Conservation (phyloP, 2,888 invertebrate genomes). For the Hemistola chrysoprasaria region DNA sequence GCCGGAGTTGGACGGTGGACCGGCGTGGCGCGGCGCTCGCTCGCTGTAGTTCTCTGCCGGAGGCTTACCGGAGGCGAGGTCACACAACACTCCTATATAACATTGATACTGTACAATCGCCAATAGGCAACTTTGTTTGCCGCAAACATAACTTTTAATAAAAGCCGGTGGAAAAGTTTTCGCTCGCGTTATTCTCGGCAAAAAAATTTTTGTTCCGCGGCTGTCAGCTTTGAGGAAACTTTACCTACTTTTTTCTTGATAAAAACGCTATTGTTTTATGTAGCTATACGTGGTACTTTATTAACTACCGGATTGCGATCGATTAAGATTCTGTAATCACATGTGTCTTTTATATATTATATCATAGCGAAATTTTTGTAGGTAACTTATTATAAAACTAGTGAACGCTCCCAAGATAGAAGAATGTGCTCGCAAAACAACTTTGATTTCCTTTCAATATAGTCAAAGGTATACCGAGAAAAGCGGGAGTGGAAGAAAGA, state of each 20-base stretch:
- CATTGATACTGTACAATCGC: conserved; percentile 39
- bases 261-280: conserved; percentile 2
- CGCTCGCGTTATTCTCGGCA: conserved; percentile 5
- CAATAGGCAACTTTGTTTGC: conserved; percentile 34
- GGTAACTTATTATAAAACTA: conserved; percentile 11
- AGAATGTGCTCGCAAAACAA: conserved; percentile 62
- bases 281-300: background rate
- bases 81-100: conserved; percentile 50
- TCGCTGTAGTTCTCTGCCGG: conserved; percentile 32
- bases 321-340: conserved; percentile 1
- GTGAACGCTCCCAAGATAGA: conserved; percentile 43
- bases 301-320: background rate
- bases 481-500: conserved; percentile 57
- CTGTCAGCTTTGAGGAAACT: conserved; percentile 10
- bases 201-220: conserved; percentile 13
- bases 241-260: conserved; percentile 13
- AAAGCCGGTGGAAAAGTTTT: conserved; percentile 26
- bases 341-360: too few species aligned
- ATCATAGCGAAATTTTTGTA: conserved; percentile 1
- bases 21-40: conserved; percentile 29
- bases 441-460: conserved; percentile 66
- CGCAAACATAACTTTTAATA: conserved; percentile 35
- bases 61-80: conserved; percentile 22
- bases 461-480: conserved; percentile 74
- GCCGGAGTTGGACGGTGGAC: conserved; percentile 46